Evolutionary conservation across 2,113 vertebrate genomes (phyloP).

Genomic region (Phoenicopterus ruber): DNA sequence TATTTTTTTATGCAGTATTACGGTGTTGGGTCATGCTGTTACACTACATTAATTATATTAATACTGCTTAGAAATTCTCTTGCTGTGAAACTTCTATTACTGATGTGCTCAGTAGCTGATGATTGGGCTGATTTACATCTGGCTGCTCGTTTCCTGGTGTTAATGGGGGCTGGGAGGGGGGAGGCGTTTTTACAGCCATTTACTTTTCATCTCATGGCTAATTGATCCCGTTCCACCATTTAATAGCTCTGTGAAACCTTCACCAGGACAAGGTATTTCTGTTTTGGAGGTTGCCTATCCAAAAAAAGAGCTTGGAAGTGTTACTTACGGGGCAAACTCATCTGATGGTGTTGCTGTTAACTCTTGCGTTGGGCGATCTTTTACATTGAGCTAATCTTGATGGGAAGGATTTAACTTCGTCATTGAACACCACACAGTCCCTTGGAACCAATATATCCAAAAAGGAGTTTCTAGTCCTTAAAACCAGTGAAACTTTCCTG

Average conservation of each 20-base stretch:
- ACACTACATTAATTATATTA: conserved; percentile 14
- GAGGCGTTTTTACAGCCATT: conserved; percentile 16
- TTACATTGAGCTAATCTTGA: not conserved
- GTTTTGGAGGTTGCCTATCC: not conserved
- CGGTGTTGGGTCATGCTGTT: not conserved
- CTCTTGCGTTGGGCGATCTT: not conserved
- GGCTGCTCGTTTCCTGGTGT: conserved; percentile 1
- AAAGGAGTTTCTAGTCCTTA: not conserved
- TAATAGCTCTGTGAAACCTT: not conserved
- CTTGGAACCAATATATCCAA: not conserved
- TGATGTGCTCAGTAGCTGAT: not conserved
- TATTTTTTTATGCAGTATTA: not conserved
- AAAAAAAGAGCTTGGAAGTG: not conserved
- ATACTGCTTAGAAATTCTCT: not conserved
- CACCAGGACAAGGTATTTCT: not conserved
- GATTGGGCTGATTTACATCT: conserved; percentile 30
- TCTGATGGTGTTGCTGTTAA: not conserved
- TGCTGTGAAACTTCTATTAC: not conserved
- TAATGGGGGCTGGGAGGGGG: not conserved
- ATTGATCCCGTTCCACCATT: not conserved
- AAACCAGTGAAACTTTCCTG: not conserved
- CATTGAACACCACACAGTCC: not conserved
- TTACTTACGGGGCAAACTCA: not conserved
- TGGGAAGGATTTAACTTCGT: not conserved
- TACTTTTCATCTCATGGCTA: conserved; percentile 36